Conservation (phyloP, 2,113 vertebrate genomes). For the Gadus chalcogrammus region DNA sequence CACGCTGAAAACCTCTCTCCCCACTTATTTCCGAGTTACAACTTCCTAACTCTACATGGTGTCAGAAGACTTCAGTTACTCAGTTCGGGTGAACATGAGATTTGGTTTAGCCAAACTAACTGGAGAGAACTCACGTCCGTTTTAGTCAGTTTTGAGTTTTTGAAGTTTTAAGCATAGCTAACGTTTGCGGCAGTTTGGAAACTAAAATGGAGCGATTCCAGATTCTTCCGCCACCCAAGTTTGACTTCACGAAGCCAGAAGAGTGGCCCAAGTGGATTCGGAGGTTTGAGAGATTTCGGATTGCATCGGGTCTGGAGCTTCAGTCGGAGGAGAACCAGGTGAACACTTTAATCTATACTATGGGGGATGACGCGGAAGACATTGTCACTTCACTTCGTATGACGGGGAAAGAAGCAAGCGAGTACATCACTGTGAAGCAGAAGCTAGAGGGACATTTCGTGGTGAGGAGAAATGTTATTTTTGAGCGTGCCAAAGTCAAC, state of each 20-base stretch:
- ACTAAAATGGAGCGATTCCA: background rate
- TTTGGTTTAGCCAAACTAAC: background rate
- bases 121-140: background rate
- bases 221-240: background rate
- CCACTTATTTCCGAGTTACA: too few relatives aligned
- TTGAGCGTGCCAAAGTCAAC: conserved; percentile 10
- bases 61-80: background rate
- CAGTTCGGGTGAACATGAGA: background rate
- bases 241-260: background rate
- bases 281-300: too few relatives aligned
- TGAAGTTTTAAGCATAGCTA: background rate
- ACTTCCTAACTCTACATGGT: background rate
- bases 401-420: background rate
- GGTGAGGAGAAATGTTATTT: conserved; percentile 3
- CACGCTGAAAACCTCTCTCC: too few relatives aligned
- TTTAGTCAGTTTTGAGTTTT: background rate
- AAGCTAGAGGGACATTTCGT: background rate
- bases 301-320: conserved; percentile 8
- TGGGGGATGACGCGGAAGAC: conserved; percentile 10
- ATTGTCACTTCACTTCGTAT: background rate
- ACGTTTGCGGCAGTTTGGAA: background rate
- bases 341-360: conserved; percentile 16
- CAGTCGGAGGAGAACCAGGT: conserved; percentile 9
- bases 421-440: background rate
- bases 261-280: conserved; percentile 7